A percentile compares a stretch with the other conserved stretches of the same genome.
These are phyloP conservation scores for Microtus ochrogaster DNA, from an alignment of 2,113 vertebrate species.

Conservation along the genomic window DNA sequence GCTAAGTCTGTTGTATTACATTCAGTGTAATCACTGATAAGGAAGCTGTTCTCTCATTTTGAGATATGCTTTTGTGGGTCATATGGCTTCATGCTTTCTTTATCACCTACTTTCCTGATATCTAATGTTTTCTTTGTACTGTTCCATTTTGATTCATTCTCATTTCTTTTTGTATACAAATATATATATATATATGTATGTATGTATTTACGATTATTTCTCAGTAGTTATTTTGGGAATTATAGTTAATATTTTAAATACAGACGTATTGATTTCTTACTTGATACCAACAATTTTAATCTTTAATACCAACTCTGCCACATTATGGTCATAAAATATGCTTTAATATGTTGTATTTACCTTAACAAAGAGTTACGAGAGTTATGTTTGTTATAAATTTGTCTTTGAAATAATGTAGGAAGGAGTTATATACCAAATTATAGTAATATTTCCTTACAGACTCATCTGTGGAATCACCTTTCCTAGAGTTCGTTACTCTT, in stretches of 20 bases:
- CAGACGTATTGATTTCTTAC: background rate
- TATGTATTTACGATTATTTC: background rate
- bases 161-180: background rate
- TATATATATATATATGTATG: too few relatives aligned
- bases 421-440: background rate
- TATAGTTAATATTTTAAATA: background rate
- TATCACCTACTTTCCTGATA: background rate
- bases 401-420: background rate
- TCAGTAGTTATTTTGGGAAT: background rate
- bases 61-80: background rate
- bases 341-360: background rate
- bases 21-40: background rate
- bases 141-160: background rate
- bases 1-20: background rate
- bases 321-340: background rate
- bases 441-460: background rate
- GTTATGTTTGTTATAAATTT: background rate
- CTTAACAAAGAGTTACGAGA: background rate
- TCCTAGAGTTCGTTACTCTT: background rate
- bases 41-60: background rate
- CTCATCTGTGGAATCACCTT: background rate
- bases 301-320: background rate
- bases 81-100: background rate
- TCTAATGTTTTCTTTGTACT: background rate
- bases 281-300: background rate